Conservation (phyloP, 2,797 vertebrate genomes). For the Myotis planiceps region DNA sequence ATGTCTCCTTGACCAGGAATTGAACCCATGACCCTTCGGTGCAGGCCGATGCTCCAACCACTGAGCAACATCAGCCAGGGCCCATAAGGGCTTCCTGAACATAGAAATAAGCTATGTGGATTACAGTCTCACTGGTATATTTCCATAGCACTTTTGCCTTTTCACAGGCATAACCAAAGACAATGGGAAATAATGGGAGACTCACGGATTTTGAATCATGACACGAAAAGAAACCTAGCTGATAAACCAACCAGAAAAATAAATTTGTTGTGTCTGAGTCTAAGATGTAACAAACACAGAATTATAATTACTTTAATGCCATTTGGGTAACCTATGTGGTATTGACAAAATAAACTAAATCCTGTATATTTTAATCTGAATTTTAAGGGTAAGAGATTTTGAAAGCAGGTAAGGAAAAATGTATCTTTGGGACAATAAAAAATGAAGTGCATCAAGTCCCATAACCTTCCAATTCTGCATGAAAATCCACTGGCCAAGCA, state of each 20-base stretch:
- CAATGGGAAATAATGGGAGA: background rate
- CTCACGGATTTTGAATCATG: background rate
- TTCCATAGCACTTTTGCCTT: background rate
- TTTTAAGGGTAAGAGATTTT: background rate
- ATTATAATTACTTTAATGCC: background rate
- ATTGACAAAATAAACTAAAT: conserved; percentile 14
- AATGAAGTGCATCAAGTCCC: background rate
- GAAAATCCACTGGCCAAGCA: background rate
- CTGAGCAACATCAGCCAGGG: no score
- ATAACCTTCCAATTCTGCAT: conserved; percentile 11
- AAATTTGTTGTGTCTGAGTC: background rate
- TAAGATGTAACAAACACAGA: background rate
- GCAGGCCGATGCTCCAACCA: no score
- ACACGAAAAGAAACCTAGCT: background rate
- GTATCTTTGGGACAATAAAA: background rate
- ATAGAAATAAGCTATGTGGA: background rate
- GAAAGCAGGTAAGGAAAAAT: background rate
- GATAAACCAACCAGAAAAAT: background rate
- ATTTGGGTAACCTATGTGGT: background rate
- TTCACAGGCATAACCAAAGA: background rate
- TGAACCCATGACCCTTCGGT: no score
- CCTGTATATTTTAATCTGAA: background rate
- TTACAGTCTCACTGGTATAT: background rate
- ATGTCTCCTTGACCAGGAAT: no score
- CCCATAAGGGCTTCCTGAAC: background rate